Evolutionary conservation across 92 coral and sea anemone species (phyloP).

Genomic region (Desmophyllum pertusum): DNA sequence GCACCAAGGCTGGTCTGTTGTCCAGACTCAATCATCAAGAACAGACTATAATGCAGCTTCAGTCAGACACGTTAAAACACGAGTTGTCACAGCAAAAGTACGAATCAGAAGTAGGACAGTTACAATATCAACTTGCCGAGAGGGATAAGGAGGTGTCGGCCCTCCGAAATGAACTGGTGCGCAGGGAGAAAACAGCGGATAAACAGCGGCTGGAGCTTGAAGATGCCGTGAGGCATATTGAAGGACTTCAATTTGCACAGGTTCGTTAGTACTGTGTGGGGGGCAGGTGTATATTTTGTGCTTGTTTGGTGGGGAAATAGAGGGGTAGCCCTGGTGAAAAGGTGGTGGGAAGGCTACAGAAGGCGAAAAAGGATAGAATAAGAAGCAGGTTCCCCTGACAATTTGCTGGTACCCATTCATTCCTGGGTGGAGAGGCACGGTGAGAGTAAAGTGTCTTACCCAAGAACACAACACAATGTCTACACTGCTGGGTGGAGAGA

Average conservation of each 20-base stretch:
- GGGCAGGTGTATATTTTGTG: no score
- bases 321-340: no score
- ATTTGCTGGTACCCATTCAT: no score
- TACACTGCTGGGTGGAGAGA: no score
- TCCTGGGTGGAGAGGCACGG: no score
- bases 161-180: constrained; percentile 77
- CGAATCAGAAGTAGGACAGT: constrained; percentile 75
- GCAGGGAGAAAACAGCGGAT: constrained; percentile 80
- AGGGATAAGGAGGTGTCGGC: constrained; percentile 85
- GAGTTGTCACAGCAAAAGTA: constrained; percentile 81
- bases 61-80: constrained; percentile 85
- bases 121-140: constrained; percentile 80
- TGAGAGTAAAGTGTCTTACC: no score
- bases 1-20: constrained; percentile 82
- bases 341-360: no score
- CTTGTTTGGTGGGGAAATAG: no score
- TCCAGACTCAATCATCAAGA: constrained; percentile 92
- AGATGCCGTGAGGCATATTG: constrained; percentile 74
- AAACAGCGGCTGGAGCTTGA: constrained; percentile 86
- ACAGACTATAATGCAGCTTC: constrained; percentile 90
- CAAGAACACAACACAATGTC: no score
- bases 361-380: no score
- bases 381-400: no score
- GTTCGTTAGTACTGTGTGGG: constrained; percentile 44
- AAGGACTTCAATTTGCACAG: constrained; percentile 84